Base-by-base conservation (phyloP, 2,113 vertebrate genomes). In the Lethenteron camtschaticum region DNA sequence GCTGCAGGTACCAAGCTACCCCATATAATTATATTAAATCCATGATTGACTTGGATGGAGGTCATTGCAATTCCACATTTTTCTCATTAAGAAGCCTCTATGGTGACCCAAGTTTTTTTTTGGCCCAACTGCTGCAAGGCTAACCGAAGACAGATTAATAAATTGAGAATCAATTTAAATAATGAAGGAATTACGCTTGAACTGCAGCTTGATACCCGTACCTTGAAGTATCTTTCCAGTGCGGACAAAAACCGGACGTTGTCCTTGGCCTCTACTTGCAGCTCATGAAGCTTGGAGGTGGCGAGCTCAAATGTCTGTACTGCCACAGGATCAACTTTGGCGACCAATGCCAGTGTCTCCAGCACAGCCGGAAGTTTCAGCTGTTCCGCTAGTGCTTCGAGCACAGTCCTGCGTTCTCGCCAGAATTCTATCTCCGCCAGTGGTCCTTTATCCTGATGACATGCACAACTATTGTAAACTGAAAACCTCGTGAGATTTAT, bases 391-490 rank as follows among this genome's bases (percentile, higher is more conserved):
- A 96, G 78, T 6, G 83, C 81, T 9, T 80, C 82, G 41, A 96
- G 73, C 8, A 80, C 75, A 8, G 82, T 79, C 0, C 78, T 77
- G 20, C 84, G 83, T 70, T 89, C 86, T 70, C 80, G 75, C 94
- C 94, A 99, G 72, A 87, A 81, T 10, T 83, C 78, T 13, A 95
- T 77, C 75, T 96, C 90, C 1, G 85, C 85, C 75, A 96, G 75
- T 1, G 90, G 88, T 18, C 85, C 78, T 0, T 83, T 75, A 4
- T 75, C 83, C 91, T 99, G 69, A 24, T 57, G 73, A 55, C 9
- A 68, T 72, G 57, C 10, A 10, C 10, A 66, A 18, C 56, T 58
- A 8, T 10, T 60, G 57, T 4, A 4, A 9, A 14, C 11, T 56
- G 12, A 13, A 16, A 69, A 58, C 9, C n/a, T 55, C 11, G 18